Conservation (phyloP, 2,888 invertebrate genomes). For the Dicyrtoma fusca region DNA sequence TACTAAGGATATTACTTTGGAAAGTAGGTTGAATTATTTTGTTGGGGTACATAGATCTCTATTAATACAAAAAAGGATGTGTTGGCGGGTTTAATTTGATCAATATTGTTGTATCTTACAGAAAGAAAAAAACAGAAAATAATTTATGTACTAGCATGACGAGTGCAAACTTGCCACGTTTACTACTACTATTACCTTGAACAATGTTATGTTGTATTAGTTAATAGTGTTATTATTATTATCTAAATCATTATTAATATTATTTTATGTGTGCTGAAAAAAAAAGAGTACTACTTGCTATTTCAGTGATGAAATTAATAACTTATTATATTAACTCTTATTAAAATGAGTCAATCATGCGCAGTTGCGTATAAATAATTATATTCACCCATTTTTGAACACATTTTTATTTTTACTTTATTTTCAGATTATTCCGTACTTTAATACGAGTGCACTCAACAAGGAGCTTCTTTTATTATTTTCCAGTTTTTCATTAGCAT, state of each 20-base stretch:
- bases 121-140: background rate
- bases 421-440: too few relatives aligned
- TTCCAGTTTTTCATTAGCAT: too few relatives aligned
- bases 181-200: conserved; percentile 6
- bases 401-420: too few relatives aligned
- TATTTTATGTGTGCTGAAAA: conserved; percentile 9
- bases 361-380: conserved; percentile 26
- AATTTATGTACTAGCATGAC: too few relatives aligned
- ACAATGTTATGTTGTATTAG: background rate
- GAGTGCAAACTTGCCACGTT: too few relatives aligned
- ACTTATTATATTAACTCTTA: conserved; percentile 27
- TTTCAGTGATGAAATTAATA: conserved; percentile 31
- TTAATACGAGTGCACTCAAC: too few relatives aligned
- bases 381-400: background rate
- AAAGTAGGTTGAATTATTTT: background rate
- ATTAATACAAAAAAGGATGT: background rate
- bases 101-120: background rate
- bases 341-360: conserved; percentile 29
- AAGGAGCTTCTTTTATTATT: too few relatives aligned
- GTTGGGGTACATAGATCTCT: conserved; percentile 23
- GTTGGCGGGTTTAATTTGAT: background rate
- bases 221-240: conserved; percentile 15
- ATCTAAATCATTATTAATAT: conserved; percentile 3
- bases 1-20: background rate
- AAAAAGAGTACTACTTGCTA: conserved; percentile 9